Evolutionary conservation across 2,888 invertebrate genomes (phyloP).

Genomic region (Brenthis hecate): DNA sequence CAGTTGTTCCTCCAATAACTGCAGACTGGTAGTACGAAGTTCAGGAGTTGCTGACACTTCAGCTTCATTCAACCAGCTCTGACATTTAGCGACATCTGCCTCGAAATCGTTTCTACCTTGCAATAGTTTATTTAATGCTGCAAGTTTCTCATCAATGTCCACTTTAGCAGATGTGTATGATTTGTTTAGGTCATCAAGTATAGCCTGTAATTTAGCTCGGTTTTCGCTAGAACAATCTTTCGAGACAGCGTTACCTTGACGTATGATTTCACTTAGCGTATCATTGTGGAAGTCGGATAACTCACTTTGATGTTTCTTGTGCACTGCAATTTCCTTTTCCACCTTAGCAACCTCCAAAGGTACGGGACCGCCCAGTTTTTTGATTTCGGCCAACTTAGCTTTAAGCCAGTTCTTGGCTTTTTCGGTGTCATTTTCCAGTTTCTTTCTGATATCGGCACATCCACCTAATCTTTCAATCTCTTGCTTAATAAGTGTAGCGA

Average conservation of each 20-base stretch:
- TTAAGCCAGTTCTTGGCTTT: constrained; percentile 92
- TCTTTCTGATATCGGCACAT: constrained; percentile 87
- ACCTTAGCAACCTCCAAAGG: constrained; percentile 91
- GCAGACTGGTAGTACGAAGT: constrained; percentile 89
- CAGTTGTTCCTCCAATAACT: constrained; percentile 92
- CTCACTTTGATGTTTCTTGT: constrained; percentile 88
- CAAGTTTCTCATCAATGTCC: constrained; percentile 87
- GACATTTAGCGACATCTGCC: constrained; percentile 89
- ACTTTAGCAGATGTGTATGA: constrained; percentile 88
- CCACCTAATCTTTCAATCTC: constrained; percentile 88
- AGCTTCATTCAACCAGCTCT: constrained; percentile 95
- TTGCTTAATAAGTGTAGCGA: constrained; percentile 86
- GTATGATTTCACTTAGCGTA: constrained; percentile 87
- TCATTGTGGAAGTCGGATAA: constrained; percentile 90
- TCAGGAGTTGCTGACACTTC: constrained; percentile 93
- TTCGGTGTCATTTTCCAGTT: constrained; percentile 90
- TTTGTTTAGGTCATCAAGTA: constrained; percentile 86
- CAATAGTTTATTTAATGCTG: constrained; percentile 87
- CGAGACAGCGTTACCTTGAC: constrained; percentile 88
- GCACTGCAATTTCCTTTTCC: constrained; percentile 90
- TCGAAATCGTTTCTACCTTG: constrained; percentile 92
- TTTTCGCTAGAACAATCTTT: constrained; percentile 91
- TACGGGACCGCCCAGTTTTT: constrained; percentile 88
- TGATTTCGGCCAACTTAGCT: constrained; percentile 87
- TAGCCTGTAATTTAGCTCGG: constrained; percentile 84